Evolutionary conservation across 2,797 vertebrate species (phyloP).

Genomic region (Ctenopoma multispine): DNA sequence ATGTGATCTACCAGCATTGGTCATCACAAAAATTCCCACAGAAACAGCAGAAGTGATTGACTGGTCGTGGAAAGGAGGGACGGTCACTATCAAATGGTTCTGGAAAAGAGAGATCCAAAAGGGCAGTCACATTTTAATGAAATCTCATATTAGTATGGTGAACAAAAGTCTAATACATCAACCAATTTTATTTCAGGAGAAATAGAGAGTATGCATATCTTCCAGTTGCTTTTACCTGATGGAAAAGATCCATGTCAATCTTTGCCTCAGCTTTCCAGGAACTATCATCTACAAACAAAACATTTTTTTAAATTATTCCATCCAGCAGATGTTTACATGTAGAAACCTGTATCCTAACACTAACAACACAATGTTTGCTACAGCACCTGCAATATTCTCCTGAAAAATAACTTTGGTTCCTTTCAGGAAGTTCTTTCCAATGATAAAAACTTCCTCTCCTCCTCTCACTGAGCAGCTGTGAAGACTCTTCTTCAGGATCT

Average conservation of each 20-base stretch:
- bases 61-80: conserved; percentile 95
- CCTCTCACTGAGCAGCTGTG: conserved; percentile 94
- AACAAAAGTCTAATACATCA: conserved; percentile 4
- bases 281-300: conserved; percentile 89
- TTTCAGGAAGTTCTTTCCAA: conserved; percentile 99
- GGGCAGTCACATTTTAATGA: conserved; percentile 5
- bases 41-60: conserved; percentile 91
- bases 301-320: neutral
- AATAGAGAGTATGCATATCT: neutral
- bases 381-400: conserved; percentile 92
- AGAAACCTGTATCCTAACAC: neutral
- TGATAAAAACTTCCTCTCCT: conserved; percentile 97
- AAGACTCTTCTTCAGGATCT: conserved; percentile 99
- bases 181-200: neutral
- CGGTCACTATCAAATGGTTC: conserved; percentile 99
- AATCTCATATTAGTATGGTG: neutral
- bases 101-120: conserved; percentile 67
- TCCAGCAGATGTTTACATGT: neutral
- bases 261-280: conserved; percentile 98
- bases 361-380: neutral
- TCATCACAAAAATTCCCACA: conserved; percentile 95
- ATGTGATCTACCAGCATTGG: conserved; percentile 96
- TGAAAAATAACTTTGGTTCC: conserved; percentile 99
- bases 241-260: conserved; percentile 99
- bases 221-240: conserved; percentile 88